Conservation (phyloP, 2,113 vertebrate genomes). For the Eulemur macaco region DNA sequence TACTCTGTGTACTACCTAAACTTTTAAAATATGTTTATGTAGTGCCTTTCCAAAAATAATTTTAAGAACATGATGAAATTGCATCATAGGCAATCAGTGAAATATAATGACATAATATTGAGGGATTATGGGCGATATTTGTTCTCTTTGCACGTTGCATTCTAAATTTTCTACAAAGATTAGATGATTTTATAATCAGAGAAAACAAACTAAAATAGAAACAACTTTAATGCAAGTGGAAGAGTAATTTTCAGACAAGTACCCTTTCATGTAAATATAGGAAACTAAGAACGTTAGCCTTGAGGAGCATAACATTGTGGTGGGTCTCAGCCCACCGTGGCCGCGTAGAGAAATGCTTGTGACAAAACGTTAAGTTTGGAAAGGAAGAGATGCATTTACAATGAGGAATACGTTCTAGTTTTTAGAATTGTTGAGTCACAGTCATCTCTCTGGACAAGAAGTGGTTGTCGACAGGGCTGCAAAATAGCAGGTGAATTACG, state of each 20-base stretch:
- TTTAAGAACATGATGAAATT: not conserved
- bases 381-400: not conserved
- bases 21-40: not conserved
- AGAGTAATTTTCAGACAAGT: constrained; percentile 29
- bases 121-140: not conserved
- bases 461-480: not conserved
- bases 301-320: not conserved
- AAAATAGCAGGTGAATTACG: not conserved
- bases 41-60: not conserved
- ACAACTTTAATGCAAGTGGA: not conserved
- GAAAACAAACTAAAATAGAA: constrained; percentile 55
- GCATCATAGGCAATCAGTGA: not conserved
- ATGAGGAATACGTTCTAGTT: not conserved
- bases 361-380: accelerated
- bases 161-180: constrained; percentile 35
- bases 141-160: not conserved
- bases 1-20: not conserved
- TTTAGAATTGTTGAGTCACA: not conserved
- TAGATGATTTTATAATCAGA: constrained; percentile 37
- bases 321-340: accelerated
- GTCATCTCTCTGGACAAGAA: not conserved
- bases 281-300: not conserved
- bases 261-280: constrained; percentile 14
- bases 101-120: not conserved
- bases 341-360: not conserved